phyloP scores from a whole-genome alignment of 2,113 vertebrate species.

The Ibidorhyncha struthersii region DNA sequence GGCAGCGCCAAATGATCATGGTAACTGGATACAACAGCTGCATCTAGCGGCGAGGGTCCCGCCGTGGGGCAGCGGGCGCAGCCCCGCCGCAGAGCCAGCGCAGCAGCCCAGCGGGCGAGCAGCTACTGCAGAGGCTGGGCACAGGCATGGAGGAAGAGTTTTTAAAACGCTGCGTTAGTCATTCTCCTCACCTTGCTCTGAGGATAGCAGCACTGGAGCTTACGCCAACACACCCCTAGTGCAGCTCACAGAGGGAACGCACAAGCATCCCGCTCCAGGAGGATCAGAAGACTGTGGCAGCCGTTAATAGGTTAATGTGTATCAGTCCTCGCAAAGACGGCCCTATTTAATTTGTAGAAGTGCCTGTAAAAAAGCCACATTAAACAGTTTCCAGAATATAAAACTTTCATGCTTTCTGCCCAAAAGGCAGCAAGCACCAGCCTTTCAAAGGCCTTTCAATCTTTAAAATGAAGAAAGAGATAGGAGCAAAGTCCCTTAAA shows the following conservation, averaged over 20 bases:
- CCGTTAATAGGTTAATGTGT: rapidly evolving
- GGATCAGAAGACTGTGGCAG: rapidly evolving
- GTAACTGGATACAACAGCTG: background rate
- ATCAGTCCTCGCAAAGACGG: rapidly evolving
- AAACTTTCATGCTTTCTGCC: background rate
- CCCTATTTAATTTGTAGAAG: background rate
- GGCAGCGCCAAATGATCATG: rapidly evolving
- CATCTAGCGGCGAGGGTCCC: background rate
- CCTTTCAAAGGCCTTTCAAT: background rate
- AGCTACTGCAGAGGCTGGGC: background rate
- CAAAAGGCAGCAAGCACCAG: background rate
- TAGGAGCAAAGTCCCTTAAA: background rate
- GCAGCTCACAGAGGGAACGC: background rate
- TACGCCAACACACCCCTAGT: background rate
- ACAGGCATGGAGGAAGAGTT: rapidly evolving
- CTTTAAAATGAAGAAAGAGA: background rate
- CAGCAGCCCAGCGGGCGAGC: background rate
- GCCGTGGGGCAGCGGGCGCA: rapidly evolving
- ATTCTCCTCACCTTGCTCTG: background rate
- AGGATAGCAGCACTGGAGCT: background rate
- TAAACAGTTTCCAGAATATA: background rate
- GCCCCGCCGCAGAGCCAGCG: background rate
- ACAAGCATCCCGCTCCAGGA: rapidly evolving
- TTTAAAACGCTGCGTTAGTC: background rate
- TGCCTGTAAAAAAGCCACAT: background rate